Conservation (phyloP, 2,113 vertebrate species). For the Hydrochoerus hydrochaeris region DNA sequence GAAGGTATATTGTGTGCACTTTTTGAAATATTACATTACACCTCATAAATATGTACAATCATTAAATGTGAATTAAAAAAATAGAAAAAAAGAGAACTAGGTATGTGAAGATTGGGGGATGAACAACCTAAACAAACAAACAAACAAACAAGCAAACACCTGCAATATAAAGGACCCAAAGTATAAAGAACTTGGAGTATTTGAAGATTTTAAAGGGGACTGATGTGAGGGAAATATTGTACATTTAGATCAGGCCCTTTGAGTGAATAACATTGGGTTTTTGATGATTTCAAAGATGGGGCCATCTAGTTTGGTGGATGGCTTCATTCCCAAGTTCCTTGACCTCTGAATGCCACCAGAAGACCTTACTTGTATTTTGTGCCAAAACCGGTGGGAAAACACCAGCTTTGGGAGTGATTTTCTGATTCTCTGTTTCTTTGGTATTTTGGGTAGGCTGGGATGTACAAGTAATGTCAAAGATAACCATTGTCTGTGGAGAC, state of each 20-base stretch:
- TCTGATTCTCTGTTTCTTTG: neutral
- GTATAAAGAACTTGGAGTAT: neutral
- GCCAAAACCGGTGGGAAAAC: constrained; percentile 30
- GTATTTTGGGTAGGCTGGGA: constrained; percentile 27
- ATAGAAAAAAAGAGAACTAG: neutral
- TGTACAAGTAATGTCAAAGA: constrained; percentile 59
- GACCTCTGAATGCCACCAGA: neutral
- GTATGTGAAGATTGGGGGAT: neutral
- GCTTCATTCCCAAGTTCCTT: neutral
- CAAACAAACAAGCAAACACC: neutral
- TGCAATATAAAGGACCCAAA: neutral
- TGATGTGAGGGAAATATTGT: neutral
- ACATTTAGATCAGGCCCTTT: neutral
- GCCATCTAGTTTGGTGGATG: neutral
- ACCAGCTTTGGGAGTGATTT: neutral
- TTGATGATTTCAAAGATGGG: neutral
- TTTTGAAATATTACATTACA: neutral
- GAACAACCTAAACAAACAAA: neutral
- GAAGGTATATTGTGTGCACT: neutral
- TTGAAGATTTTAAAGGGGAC: neutral
- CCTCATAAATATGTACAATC: neutral
- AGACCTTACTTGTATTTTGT: neutral
- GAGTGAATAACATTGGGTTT: neutral
- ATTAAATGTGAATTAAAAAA: neutral
- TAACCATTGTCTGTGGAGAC: neutral